These are phyloP conservation scores for Mionectes olivaceus DNA, from an alignment of 2,797 vertebrate species.

Conservation along the genomic window DNA sequence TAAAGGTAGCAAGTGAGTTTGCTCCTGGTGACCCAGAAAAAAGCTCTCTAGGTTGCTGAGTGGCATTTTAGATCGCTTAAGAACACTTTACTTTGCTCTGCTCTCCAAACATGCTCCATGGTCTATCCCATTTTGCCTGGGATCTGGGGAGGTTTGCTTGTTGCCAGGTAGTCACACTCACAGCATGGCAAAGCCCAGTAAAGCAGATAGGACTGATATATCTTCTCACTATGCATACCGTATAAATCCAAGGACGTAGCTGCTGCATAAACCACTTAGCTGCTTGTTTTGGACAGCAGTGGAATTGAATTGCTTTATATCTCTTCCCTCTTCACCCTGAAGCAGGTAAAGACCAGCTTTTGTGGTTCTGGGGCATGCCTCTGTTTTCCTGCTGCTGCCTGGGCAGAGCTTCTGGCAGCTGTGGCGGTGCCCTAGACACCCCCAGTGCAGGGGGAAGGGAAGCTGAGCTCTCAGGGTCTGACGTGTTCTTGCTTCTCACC, in stretches of 20 bases:
- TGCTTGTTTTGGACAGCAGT: not conserved
- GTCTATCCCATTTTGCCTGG: not conserved
- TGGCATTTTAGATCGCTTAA: not conserved
- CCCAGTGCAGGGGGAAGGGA: not conserved
- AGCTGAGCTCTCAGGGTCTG: not conserved
- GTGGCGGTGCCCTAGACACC: not conserved
- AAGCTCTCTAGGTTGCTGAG: not conserved
- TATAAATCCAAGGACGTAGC: not conserved
- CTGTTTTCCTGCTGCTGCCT: not conserved
- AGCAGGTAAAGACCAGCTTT: not conserved
- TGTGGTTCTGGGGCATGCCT: not conserved
- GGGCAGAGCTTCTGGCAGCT: not conserved
- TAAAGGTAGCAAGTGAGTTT: not conserved
- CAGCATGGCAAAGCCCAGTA: not conserved
- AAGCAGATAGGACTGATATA: not conserved
- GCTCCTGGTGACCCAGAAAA: not conserved
- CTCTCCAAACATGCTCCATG: not conserved
- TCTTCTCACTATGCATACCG: not conserved
- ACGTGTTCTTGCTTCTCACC: conserved; percentile 28
- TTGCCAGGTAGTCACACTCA: not conserved
- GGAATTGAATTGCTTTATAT: not conserved
- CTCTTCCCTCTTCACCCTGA: not conserved
- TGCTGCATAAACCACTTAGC: not conserved
- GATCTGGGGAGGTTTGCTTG: not conserved
- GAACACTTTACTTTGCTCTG: not conserved